phyloP scores from a whole-genome alignment of 2,113 vertebrate genomes.

The Chloebia gouldiae region DNA sequence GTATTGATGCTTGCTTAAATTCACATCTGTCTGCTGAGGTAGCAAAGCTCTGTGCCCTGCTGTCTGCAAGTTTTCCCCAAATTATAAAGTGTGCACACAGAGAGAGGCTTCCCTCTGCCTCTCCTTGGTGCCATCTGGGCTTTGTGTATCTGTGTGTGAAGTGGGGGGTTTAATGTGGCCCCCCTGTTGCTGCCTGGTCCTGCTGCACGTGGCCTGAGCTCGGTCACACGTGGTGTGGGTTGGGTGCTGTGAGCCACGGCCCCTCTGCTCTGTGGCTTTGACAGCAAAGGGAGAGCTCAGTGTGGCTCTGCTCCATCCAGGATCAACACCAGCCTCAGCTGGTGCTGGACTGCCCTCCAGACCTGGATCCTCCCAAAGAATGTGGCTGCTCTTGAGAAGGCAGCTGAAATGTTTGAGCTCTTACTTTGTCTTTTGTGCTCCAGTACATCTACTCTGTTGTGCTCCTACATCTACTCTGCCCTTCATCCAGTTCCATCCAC shows the following conservation, averaged over 20 bases:
- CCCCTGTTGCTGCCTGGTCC: neutral
- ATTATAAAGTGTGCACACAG: neutral
- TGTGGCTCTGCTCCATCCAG: rapidly evolving
- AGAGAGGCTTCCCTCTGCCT: neutral
- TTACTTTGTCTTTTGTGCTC: neutral
- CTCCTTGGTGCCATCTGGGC: conserved; percentile 6
- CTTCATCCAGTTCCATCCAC: neutral
- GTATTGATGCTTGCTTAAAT: neutral
- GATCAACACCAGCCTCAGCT: neutral
- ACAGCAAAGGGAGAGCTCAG: neutral
- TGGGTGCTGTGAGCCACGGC: neutral
- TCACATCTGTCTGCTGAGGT: conserved; percentile 12
- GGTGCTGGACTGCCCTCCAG: neutral
- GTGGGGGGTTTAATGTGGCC: conserved; percentile 7
- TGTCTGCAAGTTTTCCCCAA: neutral
- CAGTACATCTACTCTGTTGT: neutral
- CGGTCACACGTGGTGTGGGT: rapidly evolving
- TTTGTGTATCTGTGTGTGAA: conserved; percentile 16
- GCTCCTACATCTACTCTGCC: neutral
- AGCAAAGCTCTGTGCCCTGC: neutral
- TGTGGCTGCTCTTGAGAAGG: neutral
- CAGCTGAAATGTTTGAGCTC: neutral
- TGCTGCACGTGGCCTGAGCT: neutral
- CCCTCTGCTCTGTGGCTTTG: rapidly evolving
- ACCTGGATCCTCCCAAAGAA: neutral